These are phyloP conservation scores for Neofelis nebulosa DNA, from an alignment of 2,113 vertebrate species.

Conservation along the genomic window DNA sequence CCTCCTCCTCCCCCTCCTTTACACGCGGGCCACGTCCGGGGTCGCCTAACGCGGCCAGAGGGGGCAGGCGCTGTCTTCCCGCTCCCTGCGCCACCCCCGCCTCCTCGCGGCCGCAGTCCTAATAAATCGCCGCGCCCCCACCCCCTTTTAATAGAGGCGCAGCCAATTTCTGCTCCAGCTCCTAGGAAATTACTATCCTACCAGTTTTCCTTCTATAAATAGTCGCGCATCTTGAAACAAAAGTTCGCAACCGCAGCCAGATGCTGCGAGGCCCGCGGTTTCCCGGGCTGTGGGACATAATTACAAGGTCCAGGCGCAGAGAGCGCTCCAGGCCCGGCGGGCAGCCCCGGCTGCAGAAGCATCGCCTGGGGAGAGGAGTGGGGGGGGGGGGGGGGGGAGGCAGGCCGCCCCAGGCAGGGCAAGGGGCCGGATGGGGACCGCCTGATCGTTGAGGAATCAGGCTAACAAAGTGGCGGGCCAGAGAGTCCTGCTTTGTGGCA, in stretches of 20 bases:
- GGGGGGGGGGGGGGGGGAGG: neutral
- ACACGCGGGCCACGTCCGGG: constrained; percentile 72
- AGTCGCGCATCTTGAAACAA: constrained; percentile 89
- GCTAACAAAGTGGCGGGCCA: neutral
- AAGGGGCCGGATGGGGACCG: neutral
- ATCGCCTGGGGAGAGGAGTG: constrained; percentile 24
- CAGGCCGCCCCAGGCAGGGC: constrained; percentile 3
- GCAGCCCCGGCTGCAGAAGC: constrained; percentile 72
- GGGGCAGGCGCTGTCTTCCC: constrained; percentile 37
- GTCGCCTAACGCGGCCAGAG: constrained; percentile 70
- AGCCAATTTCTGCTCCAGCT: constrained; percentile 84
- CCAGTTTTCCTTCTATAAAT: constrained; percentile 90
- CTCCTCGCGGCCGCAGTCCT: constrained; percentile 60
- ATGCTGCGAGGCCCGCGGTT: constrained; percentile 89
- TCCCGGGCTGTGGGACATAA: constrained; percentile 91
- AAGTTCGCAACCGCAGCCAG: constrained; percentile 90
- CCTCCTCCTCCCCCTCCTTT: constrained; percentile 61
- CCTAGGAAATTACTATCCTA: constrained; percentile 90
- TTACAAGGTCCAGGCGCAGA: constrained; percentile 86
- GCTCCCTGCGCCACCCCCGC: constrained; percentile 9
- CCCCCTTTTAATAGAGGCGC: constrained; percentile 82
- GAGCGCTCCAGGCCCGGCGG: constrained; percentile 66
- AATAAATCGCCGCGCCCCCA: constrained; percentile 77
- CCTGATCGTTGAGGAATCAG: neutral
- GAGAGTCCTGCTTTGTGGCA: neutral